Conservation (phyloP, 2,113 vertebrate genomes). For the Dascyllus trimaculatus region DNA sequence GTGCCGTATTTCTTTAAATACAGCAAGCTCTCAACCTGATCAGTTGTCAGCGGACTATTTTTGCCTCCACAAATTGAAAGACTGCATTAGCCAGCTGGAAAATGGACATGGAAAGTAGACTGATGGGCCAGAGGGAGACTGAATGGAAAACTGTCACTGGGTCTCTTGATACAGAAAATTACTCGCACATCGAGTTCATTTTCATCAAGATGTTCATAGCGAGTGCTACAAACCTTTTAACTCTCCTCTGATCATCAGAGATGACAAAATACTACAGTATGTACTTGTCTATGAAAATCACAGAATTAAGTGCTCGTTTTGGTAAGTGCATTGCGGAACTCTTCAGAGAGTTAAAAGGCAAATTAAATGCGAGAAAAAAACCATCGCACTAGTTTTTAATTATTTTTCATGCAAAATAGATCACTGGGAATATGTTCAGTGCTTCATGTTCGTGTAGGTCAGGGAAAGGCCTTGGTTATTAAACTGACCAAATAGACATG, state of each 20-base stretch:
- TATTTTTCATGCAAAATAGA: constrained; percentile 70
- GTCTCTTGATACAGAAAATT: constrained; percentile 53
- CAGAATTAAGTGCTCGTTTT: constrained; percentile 54
- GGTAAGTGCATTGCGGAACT: constrained; percentile 52
- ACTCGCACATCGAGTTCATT: constrained; percentile 53
- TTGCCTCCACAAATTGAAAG: constrained; percentile 43
- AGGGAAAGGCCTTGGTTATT: constrained; percentile 58
- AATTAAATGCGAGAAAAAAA: constrained; percentile 53
- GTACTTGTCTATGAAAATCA: constrained; percentile 48
- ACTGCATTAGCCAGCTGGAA: constrained; percentile 50
- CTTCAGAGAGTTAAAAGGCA: constrained; percentile 55
- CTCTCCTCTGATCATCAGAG: constrained; percentile 30
- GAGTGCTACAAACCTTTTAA: constrained; percentile 58
- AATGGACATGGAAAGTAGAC: constrained; percentile 42
- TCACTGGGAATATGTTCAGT: constrained; percentile 43
- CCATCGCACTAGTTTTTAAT: constrained; percentile 60
- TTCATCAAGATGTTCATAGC: constrained; percentile 56
- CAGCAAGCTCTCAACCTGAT: constrained; percentile 5
- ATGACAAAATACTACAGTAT: constrained; percentile 37
- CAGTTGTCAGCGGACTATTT: constrained; percentile 39
- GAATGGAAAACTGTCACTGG: constrained; percentile 39
- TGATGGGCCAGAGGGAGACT: constrained; percentile 38
- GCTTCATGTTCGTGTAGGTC: constrained; percentile 48
- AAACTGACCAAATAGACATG: constrained; percentile 73
- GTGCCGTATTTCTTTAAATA: constrained; percentile 14